Base-by-base conservation (phyloP, 2,113 vertebrate genomes). In the Gila orcuttii region DNA sequence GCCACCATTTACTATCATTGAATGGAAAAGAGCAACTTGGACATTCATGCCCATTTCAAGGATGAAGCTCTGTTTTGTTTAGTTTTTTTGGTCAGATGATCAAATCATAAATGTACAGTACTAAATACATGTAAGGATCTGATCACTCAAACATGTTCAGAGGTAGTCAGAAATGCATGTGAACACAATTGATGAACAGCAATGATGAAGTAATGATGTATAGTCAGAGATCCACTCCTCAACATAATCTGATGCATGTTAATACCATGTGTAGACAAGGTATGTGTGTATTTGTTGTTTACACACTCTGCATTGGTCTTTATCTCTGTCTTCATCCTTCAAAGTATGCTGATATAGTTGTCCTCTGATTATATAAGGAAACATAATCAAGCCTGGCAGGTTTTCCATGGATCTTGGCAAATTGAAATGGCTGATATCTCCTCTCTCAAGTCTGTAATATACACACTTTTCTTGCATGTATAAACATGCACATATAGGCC, bases 361-460 rank as follows among this genome's bases (percentile, higher is more conserved):
- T 12, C 55, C 13, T 86, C n/a, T 33, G 25, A 31, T 57, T 60
- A 57, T 42, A 47, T 80, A 66, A 28, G 78, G 64, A 42, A 64
- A 36, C 79, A 47, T 64, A 80, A 80, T 80, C 59, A 80, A 80
- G 79, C 59, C 59, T 80, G 23, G 36, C 79, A 80, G 57, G 42
- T 47, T 80, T 80, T 4, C 79, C 15, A 12, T 19, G 9, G 39
- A 6, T 80, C 79, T 47, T 80, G 79, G 59, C 39, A 80, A 7
- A 66, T 47, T 64, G 59, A 66, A 47, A 47, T 66, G 59, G 59
- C 39, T 5, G 39, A 66, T 66, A 64, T 80, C n/a, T 31, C 13
- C n/a, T 3, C n/a, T 64, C 4, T 47, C n/a, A 28, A 11, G 17
- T 80, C n/a, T 47, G 59, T 31, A 73, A 77, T 64, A 55, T 73